phyloP scores from a whole-genome alignment of 2,797 vertebrate species.

The Urophycis tenuis region DNA sequence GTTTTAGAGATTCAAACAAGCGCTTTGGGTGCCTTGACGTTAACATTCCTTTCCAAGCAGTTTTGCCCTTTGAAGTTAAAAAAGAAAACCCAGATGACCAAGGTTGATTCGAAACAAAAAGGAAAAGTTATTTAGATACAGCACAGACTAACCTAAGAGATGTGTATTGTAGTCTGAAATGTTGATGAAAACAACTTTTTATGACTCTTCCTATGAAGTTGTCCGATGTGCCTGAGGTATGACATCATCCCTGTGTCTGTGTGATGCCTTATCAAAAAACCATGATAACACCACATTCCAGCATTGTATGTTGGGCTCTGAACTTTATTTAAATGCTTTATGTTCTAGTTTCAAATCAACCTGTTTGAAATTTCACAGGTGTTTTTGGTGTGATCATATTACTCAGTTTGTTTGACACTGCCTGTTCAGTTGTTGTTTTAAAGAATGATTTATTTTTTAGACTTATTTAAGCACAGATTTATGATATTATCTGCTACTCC shows the following conservation, averaged over 20 bases:
- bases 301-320: constrained; percentile 13
- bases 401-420: constrained; percentile 1
- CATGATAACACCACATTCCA: neutral
- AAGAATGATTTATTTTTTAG: constrained; percentile 48
- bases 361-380: neutral
- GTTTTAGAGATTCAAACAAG: neutral
- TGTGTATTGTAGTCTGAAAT: neutral
- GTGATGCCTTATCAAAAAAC: neutral
- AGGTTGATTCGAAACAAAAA: neutral
- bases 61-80: neutral
- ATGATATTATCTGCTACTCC: constrained; percentile 42
- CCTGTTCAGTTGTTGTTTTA: constrained; percentile 32
- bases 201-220: neutral
- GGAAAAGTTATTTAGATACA: neutral
- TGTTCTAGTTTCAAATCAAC: neutral
- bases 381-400: neutral
- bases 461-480: constrained; percentile 64
- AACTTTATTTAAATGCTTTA: neutral
- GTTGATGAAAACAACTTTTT: no score
- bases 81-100: neutral
- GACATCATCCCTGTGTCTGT: neutral
- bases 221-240: neutral
- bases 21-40: neutral
- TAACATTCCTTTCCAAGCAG: neutral
- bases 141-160: neutral